Conservation (phyloP, 2,797 vertebrate genomes). For the Microchirus variegatus region DNA sequence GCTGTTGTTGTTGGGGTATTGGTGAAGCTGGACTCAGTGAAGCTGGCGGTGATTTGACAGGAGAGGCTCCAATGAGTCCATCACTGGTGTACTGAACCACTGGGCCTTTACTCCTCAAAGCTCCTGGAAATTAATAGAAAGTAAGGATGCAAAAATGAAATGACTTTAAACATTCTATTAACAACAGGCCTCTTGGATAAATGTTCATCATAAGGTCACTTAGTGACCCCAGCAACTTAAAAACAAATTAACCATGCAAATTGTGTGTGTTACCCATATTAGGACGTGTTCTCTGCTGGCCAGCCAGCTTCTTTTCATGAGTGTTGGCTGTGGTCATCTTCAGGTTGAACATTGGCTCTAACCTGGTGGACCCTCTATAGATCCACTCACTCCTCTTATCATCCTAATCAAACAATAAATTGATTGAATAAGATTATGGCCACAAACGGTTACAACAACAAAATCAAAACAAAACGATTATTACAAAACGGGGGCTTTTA, state of each 20-base stretch:
- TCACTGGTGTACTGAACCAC: constrained; percentile 96
- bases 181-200: not conserved
- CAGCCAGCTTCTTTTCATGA: constrained; percentile 93
- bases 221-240: not conserved
- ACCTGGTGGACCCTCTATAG: constrained; percentile 93
- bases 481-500: no score
- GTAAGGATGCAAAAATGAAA: not conserved
- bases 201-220: not conserved
- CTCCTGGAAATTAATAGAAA: constrained; percentile 74
- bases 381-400: constrained; percentile 99
- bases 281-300: constrained; percentile 90
- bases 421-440: no score
- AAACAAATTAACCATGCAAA: not conserved
- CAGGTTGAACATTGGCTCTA: constrained; percentile 99
- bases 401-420: constrained; percentile 72
- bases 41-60: constrained; percentile 40
- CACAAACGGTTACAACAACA: no score
- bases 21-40: constrained; percentile 33
- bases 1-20: constrained; percentile 30
- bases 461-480: no score
- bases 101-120: constrained; percentile 91
- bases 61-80: constrained; percentile 64
- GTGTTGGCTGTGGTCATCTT: constrained; percentile 92
- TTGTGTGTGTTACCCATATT: constrained; percentile 86
- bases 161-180: not conserved